Conservation (phyloP, 2,797 vertebrate species). For the Sarcophilus harrisii region DNA sequence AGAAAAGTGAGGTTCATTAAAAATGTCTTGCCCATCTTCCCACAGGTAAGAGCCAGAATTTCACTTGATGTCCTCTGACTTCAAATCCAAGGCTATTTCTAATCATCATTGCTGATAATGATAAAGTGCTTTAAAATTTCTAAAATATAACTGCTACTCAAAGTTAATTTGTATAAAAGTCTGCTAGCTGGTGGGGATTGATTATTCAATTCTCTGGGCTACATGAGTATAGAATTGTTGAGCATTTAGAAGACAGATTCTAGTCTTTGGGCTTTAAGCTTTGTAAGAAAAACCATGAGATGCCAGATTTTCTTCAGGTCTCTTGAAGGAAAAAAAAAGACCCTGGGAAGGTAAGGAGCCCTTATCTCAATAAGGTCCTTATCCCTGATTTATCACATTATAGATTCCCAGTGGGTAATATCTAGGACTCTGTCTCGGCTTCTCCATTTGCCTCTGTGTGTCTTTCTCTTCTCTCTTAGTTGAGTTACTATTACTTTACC, state of each 20-base stretch:
- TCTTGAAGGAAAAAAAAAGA: not conserved
- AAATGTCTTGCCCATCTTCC: not conserved
- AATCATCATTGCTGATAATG: not conserved
- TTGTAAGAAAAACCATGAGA: not conserved
- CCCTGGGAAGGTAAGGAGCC: not conserved
- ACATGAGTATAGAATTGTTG: not conserved
- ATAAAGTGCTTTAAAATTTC: not conserved
- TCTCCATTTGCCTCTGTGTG: not conserved
- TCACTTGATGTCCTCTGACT: not conserved
- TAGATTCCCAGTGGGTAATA: not conserved
- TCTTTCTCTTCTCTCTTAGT: not conserved
- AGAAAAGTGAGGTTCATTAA: not conserved
- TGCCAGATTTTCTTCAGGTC: not conserved
- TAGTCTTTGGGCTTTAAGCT: not conserved
- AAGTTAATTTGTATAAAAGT: not conserved
- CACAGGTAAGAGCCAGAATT: not conserved
- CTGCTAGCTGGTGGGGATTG: not conserved
- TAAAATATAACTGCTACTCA: not conserved
- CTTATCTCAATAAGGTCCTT: not conserved
- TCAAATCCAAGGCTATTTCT: not conserved
- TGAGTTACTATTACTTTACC: not conserved
- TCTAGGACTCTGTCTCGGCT: not conserved
- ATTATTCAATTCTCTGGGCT: not conserved
- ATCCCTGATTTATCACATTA: not conserved
- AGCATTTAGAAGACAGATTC: not conserved